These are phyloP conservation scores for Pygocentrus nattereri DNA, from an alignment of 2,797 vertebrate genomes.

Conservation along the genomic window DNA sequence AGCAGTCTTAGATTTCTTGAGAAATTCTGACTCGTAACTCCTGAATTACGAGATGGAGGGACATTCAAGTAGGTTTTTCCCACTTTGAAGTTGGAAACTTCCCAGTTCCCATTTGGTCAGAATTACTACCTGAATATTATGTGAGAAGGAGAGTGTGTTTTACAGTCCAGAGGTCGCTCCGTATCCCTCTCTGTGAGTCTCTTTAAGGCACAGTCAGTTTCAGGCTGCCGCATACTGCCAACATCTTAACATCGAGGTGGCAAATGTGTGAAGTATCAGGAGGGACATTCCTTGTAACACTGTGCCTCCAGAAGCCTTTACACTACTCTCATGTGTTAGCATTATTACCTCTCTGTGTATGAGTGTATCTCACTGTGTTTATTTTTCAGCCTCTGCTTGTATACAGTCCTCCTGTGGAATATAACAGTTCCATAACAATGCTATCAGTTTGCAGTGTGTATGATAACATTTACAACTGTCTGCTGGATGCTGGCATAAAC, in stretches of 20 bases:
- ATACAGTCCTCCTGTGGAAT: slow-evolving; percentile 52
- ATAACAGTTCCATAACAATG: slow-evolving; percentile 67
- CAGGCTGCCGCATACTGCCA: neutral
- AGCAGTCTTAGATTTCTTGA: no score
- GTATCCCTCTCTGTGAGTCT: no score
- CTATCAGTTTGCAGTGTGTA: slow-evolving; percentile 64
- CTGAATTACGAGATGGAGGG: neutral
- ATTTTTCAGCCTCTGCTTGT: slow-evolving; percentile 46
- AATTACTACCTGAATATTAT: neutral
- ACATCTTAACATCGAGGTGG: neutral
- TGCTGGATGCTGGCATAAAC: slow-evolving; percentile 73
- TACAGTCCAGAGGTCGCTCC: no score
- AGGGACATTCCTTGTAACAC: slow-evolving; percentile 7
- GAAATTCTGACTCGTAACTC: no score
- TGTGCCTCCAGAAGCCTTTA: neutral
- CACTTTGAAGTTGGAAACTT: neutral
- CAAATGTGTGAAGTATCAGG: neutral
- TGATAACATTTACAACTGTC: slow-evolving; percentile 75
- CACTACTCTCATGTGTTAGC: slow-evolving; percentile 10
- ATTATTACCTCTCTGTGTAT: slow-evolving; percentile 13
- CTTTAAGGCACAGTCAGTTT: neutral
- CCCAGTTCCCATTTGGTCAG: neutral
- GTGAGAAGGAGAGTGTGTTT: neutral
- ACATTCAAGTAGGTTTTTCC: neutral
- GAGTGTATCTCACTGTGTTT: slow-evolving; percentile 27